Conservation (phyloP, 2,888 invertebrate genomes). For the Epistrophe eligans region DNA sequence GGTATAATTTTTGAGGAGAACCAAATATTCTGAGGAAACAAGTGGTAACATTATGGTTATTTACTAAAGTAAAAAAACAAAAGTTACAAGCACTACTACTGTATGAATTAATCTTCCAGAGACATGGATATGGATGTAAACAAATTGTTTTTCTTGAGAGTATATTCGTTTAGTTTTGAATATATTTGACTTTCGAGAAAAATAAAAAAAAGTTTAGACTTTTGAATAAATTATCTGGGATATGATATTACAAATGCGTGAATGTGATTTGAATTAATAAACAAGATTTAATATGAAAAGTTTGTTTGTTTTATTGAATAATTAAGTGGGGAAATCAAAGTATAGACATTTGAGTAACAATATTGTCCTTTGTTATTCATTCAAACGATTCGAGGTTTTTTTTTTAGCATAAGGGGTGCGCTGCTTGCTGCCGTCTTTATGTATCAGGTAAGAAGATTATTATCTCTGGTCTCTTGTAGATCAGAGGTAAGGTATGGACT, state of each 20-base stretch:
- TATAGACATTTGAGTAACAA: too few species aligned
- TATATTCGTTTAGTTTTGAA: conserved; percentile 6
- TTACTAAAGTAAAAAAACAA: conserved; percentile 7
- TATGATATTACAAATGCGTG: neutral
- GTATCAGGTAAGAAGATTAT: too few species aligned
- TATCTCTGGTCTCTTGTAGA: too few species aligned
- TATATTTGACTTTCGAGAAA: neutral
- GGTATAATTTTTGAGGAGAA: conserved; percentile 2
- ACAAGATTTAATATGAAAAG: too few species aligned
- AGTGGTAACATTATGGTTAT: conserved; percentile 42
- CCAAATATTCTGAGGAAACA: conserved; percentile 11
- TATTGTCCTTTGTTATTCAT: too few species aligned
- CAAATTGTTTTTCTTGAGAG: conserved; percentile 28
- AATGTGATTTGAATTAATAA: neutral
- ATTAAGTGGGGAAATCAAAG: neutral
- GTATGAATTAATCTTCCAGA: conserved; percentile 17
- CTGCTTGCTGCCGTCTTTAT: too few species aligned
- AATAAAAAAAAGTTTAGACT: neutral
- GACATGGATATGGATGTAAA: conserved; percentile 17
- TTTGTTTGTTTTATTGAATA: neutral
- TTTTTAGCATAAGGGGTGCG: too few species aligned
- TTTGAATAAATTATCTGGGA: conserved; percentile 1
- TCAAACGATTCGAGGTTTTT: too few species aligned
- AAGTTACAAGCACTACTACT: conserved; percentile 42
- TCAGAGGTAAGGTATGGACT: too few species aligned